These are phyloP conservation scores for Saiga tatarica DNA, from an alignment of 2,113 vertebrate species.

Conservation along the genomic window DNA sequence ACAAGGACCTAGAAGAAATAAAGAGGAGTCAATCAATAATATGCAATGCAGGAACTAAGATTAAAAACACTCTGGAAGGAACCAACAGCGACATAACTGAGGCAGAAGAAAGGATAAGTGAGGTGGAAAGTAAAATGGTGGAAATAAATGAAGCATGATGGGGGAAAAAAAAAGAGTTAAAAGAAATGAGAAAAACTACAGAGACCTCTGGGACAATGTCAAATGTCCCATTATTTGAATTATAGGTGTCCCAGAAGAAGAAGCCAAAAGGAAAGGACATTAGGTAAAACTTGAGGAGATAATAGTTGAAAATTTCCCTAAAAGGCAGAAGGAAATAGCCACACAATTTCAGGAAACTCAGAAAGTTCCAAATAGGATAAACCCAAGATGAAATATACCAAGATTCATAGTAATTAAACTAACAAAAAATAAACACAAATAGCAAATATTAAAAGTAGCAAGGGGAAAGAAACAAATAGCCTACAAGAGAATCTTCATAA, in stretches of 20 bases:
- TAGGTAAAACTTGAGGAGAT: background rate
- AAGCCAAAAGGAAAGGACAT: background rate
- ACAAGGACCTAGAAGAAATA: background rate
- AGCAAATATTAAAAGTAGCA: background rate
- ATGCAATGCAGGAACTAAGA: background rate
- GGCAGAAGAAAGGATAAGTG: background rate
- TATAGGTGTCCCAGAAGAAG: background rate
- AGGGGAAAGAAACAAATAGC: background rate
- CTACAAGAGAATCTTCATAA: background rate
- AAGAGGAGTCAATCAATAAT: background rate
- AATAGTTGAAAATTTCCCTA: background rate
- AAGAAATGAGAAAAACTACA: background rate
- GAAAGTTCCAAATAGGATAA: background rate
- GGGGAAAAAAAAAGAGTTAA: background rate
- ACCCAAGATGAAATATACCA: background rate
- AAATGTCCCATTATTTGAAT: background rate
- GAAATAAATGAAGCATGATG: background rate
- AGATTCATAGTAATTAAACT: background rate
- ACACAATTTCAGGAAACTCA: background rate
- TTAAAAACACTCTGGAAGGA: background rate
- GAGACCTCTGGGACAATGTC: background rate
- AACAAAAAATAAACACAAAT: background rate
- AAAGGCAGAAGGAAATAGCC: background rate
- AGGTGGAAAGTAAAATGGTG: background rate
- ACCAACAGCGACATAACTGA: background rate